A percentile compares a stretch with the other conserved stretches of the same genome.
phyloP scores from a whole-genome alignment of 2,888 invertebrate species.

The Glaucopsyche alexis region DNA sequence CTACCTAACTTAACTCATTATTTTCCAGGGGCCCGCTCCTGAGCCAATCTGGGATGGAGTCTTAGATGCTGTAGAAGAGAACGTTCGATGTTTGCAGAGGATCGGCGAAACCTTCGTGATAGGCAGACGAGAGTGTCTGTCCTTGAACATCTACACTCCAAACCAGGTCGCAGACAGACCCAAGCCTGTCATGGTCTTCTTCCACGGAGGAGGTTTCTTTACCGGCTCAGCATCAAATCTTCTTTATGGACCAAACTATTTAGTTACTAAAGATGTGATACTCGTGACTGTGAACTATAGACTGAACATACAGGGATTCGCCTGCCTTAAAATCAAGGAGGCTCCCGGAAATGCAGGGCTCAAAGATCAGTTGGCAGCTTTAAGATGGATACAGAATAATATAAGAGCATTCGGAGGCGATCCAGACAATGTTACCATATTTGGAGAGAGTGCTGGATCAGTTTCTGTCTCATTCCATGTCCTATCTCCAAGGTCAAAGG shows the following conservation, averaged over 20 bases:
- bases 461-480: constrained; percentile 61
- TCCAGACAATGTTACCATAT: constrained; percentile 58
- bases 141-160: constrained; percentile 61
- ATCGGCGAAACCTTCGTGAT: constrained; percentile 42
- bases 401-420: constrained; percentile 62
- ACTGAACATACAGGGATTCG: constrained; percentile 62
- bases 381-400: constrained; percentile 60
- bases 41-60: constrained; percentile 58
- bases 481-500: constrained; percentile 63
- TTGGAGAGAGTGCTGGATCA: constrained; percentile 68
- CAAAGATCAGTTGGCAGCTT: constrained; percentile 64
- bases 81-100: constrained; percentile 56
- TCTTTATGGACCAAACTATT: constrained; percentile 60
- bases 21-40: constrained; percentile 60
- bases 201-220: constrained; percentile 68
- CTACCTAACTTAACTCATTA: neutral
- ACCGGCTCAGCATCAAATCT: constrained; percentile 53
- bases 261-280: constrained; percentile 58
- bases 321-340: constrained; percentile 60
- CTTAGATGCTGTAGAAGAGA: constrained; percentile 59
- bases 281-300: constrained; percentile 66
- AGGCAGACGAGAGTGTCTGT: constrained; percentile 58
- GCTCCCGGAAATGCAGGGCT: constrained; percentile 65
- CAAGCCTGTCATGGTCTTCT: constrained; percentile 65
- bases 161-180: constrained; percentile 41